Conservation (phyloP, 2,113 vertebrate species). For the Pipra filicauda region DNA sequence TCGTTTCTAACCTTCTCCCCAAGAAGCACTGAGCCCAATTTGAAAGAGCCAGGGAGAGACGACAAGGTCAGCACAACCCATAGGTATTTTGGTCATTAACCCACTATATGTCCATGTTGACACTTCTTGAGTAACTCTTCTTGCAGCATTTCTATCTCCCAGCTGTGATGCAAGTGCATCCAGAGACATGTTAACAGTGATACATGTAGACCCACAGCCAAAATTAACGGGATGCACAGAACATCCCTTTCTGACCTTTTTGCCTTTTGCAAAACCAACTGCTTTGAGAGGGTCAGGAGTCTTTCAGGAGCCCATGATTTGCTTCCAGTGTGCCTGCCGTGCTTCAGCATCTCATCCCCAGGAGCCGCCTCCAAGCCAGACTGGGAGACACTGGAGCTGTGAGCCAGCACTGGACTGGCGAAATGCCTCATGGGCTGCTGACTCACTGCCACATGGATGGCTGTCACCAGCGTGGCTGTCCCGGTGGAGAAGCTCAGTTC, state of each 20-base stretch:
- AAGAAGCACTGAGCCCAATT: background rate
- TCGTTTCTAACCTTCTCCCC: background rate
- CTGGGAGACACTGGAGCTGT: background rate
- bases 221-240: background rate
- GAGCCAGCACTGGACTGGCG: rapidly evolving
- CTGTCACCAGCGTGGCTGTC: background rate
- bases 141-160: background rate
- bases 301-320: background rate
- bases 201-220: rapidly evolving
- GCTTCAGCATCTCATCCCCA: background rate
- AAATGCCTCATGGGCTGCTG: background rate
- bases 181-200: rapidly evolving
- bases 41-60: background rate
- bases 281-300: background rate
- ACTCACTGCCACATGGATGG: background rate
- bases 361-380: background rate
- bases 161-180: background rate
- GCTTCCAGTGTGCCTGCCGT: rapidly evolving
- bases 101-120: background rate
- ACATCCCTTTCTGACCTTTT: background rate
- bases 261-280: rapidly evolving
- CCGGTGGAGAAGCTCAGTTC: background rate
- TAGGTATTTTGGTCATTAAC: background rate
- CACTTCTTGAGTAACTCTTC: background rate
- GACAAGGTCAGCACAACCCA: background rate